Base-by-base conservation (phyloP, 2,888 invertebrate species). In the Stenichneumon culpator region DNA sequence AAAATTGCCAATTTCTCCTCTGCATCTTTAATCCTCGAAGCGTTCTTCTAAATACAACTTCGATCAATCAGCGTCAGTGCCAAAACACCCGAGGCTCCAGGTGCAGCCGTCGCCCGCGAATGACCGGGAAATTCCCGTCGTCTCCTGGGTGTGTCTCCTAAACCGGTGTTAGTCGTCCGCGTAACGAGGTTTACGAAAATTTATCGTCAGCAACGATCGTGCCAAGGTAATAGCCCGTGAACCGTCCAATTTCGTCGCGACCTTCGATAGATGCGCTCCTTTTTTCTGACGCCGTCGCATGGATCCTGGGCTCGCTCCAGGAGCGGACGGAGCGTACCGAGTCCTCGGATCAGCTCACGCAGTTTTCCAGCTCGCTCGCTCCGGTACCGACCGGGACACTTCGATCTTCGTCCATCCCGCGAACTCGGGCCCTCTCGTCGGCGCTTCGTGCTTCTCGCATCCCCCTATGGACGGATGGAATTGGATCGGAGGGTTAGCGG, bases 381-480 rank as follows among this genome's bases (percentile, higher is more conserved):
- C 39, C 63, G 52, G 47, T n/a, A 50, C 25, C 54, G 75, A 47
- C 70, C 19, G 50, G 14, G 69, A 74, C 50, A 63, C 79, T 77
- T 79, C 65, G 65, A 22, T 86, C 73, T 57, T 74, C 77, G 52
- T 80, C 36, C 36, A 65, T 77, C 72, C 39, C 22, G 50, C n/a
- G 44, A 44, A 36, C 28, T 65, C 36, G 22, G 28, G 44, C 36
- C 28, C 44, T 79, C 50, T 50, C 54, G 25, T 16, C 39, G 54
- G 65, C 67, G 73, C 74, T 72, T 78, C 81, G 73, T 73, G 63
- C 77, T 80, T 78, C 69, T 79, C 79, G 85, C 84, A 83, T 86
- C 87, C 89, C 87, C 89, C 87, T 82, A 86, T 87, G 88, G 86
- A 86, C 87, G 86, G 86, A 88, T 86, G 88, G 89, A 89, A 89